Conservation (phyloP, 2,797 vertebrate species). For the Triplophysa bombifrons region DNA sequence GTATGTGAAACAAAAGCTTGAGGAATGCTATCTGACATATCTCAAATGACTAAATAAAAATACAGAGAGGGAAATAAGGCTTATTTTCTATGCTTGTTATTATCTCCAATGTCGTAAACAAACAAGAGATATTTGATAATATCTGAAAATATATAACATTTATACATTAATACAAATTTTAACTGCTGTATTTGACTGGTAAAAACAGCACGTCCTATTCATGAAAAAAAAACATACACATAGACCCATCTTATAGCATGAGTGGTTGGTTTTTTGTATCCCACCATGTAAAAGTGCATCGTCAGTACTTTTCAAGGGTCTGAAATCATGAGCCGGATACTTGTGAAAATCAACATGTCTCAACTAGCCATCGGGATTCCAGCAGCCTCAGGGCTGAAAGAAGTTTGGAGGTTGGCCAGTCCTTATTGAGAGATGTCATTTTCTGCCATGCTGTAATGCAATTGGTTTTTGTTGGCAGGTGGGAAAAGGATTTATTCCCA, state of each 20-base stretch:
- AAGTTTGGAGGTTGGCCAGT: not conserved
- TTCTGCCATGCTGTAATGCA: slow-evolving; percentile 43
- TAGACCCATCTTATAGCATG: slow-evolving; percentile 3
- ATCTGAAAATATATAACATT: too few relatives aligned
- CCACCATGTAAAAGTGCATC: slow-evolving; percentile 15
- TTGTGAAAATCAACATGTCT: slow-evolving; percentile 48
- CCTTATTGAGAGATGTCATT: slow-evolving; percentile 39
- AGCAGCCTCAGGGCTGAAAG: slow-evolving; percentile 1
- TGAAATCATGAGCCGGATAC: slow-evolving; percentile 19
- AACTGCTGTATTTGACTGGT: too few relatives aligned
- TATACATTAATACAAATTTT: too few relatives aligned
- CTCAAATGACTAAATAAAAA: slow-evolving; percentile 51
- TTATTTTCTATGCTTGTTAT: slow-evolving; percentile 51
- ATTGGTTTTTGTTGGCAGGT: slow-evolving; percentile 49
- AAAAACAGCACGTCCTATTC: slow-evolving; percentile 5
- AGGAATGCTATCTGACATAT: slow-evolving; percentile 66
- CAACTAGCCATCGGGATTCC: slow-evolving; percentile 35
- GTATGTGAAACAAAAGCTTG: slow-evolving; percentile 68
- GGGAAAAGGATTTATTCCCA: slow-evolving; percentile 32
- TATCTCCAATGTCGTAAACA: slow-evolving; percentile 61
- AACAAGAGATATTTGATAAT: slow-evolving; percentile 31
- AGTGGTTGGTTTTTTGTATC: slow-evolving; percentile 12
- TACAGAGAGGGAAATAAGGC: slow-evolving; percentile 16
- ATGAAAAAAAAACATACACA: not conserved
- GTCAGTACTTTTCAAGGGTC: slow-evolving; percentile 34